Evolutionary conservation across 2,113 vertebrate genomes (phyloP), one percentile per base, ranked within the genome.

Genomic region (Microtus oregoni): DNA sequence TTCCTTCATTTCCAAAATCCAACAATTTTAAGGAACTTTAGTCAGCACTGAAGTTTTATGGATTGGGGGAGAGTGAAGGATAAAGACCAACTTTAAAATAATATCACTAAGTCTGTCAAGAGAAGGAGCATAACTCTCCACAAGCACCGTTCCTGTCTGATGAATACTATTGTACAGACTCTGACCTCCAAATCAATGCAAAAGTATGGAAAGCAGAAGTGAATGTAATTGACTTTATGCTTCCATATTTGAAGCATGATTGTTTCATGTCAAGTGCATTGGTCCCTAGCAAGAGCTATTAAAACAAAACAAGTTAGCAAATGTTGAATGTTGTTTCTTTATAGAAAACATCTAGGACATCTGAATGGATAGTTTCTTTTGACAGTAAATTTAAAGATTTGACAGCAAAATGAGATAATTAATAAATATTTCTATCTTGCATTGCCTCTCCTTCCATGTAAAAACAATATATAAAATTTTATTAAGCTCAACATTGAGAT

Each of bases 241-340:
- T 93, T 96, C 72, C 58, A 86, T 90, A 55, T 94, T 93, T 92
- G 90, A 91, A 97, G 61, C 68, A 95, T 92, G 95, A 95, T 93
- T 92, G 91, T 96, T 96, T 97, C 90, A 95, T 95, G 88, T 85
- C 2, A 17, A 96, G 52, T 86, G 17, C 93, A 90, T 94, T 96
- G 94, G 52, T 96, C 70, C 93, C 65, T 91, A 41, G 2, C 38
- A 95, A 90, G 78, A 93, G 75, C 50, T 47, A 86, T 94, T 12
- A 50, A 91, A 41, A 68, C 26, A 35, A 94, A 94, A 90, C 75
- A 68, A 95, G 13, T 58, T 93, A 67, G 86, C 86, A 73, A 68
- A 72, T 90, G 63, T 67, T 52, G 20, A 76, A 19, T 89, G 67
- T 38, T 28, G 85, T 76, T 78, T 73, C 26, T 79, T 35, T 87